Base-by-base conservation (phyloP, 1,140 invertebrate species). In the Globodera ellingtonae region DNA sequence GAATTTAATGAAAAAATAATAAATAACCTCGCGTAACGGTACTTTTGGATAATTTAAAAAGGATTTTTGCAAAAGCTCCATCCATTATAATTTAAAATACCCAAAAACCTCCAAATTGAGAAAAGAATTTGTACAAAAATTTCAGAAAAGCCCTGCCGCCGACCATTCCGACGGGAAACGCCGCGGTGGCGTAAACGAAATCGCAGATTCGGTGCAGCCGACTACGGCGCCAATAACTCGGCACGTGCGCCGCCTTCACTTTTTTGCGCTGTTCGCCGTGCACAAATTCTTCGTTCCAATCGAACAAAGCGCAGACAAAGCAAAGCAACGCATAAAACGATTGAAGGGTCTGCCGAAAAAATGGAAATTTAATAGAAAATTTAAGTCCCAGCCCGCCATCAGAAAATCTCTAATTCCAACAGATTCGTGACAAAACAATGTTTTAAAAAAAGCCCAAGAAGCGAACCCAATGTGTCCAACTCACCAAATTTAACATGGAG, bases 301-400 rank as follows among this genome's bases (percentile, higher is more conserved):
- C 85, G 52, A 86, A 82, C 46, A 87, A 56, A 3, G 85, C 84
- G 46, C 86, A 86, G 47, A 83, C n/a, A 71, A 87, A 84, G 65
- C 85, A 86, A 47, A 86, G 71, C 5, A 72, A 50, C 13, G 85
- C 85, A 72, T 86, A 86, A 18, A 86, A 48, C 15, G 85, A 76
- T 90, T 99, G 97, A 87, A 95, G 66, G 10, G 67, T 13, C 80
- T 81, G 50, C 59, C 48, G 92, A 59, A 95, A 91, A 81, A 78
- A 78, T n/a, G 21, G 18, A 24, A 35, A 35, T 35, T 35, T 35
- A 35, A 35, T 35, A 35, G 1, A 35, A 35, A 35, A 35, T 1
- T 35, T 35, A 2, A 2, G 35, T 35, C 35, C 35, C 35, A 35
- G 35, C 35, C 1, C 35, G 35, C 35, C 35, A 35, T 35, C 35